Evolutionary conservation across 2,888 invertebrate genomes (phyloP).

Genomic region (Drosophila helvetica): DNA sequence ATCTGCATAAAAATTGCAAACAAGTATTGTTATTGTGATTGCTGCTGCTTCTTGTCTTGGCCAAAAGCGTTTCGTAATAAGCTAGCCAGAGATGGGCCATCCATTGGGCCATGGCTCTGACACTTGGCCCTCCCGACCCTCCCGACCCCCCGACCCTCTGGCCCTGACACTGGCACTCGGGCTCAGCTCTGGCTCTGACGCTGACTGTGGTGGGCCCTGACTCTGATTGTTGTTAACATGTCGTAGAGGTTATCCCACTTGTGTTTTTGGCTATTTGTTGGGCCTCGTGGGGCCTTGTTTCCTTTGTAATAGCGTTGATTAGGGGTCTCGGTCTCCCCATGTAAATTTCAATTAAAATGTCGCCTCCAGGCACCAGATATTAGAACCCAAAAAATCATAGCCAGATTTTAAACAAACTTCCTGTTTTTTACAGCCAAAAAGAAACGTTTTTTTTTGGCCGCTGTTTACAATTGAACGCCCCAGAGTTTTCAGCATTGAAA

Average conservation of each 20-base stretch:
- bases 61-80: slow-evolving; percentile 66
- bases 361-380: slow-evolving; percentile 67
- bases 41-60: slow-evolving; percentile 28
- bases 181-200: neutral
- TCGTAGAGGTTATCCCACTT: slow-evolving; percentile 65
- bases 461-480: slow-evolving; percentile 60
- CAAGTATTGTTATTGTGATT: slow-evolving; percentile 63
- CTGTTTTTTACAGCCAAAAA: slow-evolving; percentile 33
- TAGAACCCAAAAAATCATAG: slow-evolving; percentile 46
- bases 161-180: neutral
- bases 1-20: slow-evolving; percentile 71
- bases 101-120: slow-evolving; percentile 15
- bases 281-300: slow-evolving; percentile 41
- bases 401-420: slow-evolving; percentile 41
- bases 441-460: slow-evolving; percentile 8
- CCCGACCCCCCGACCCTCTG: slow-evolving; percentile 22
- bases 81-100: slow-evolving; percentile 32
- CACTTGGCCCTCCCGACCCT: slow-evolving; percentile 9
- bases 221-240: slow-evolving; percentile 75
- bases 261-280: slow-evolving; percentile 53
- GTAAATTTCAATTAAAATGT: slow-evolving; percentile 76
- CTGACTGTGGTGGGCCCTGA: slow-evolving; percentile 16
- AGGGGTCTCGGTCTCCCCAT: slow-evolving; percentile 38
- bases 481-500: slow-evolving; percentile 48
- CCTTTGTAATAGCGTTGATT: slow-evolving; percentile 68